phyloP scores from a whole-genome alignment of 2,113 vertebrate genomes.

The Ramphastos sulfuratus region DNA sequence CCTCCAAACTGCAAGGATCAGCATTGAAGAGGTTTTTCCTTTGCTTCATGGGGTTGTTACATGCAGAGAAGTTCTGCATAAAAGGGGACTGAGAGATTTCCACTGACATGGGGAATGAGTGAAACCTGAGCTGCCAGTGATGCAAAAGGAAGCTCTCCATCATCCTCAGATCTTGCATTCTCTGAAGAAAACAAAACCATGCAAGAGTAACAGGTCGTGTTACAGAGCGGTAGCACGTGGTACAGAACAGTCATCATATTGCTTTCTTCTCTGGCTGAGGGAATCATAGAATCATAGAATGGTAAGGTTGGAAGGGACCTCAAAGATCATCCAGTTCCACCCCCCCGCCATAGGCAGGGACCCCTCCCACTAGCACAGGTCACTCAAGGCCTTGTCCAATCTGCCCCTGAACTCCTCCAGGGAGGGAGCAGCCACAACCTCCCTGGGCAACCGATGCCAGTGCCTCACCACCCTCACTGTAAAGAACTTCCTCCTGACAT shows the following conservation, averaged over 20 bases:
- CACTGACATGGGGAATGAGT: background rate
- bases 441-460: too few relatives aligned
- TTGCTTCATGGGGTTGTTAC: background rate
- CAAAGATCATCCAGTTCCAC: too few relatives aligned
- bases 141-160: background rate
- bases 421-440: too few relatives aligned
- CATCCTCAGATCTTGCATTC: background rate
- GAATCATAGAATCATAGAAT: too few relatives aligned
- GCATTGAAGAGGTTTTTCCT: background rate
- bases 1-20: background rate
- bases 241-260: background rate
- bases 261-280: background rate
- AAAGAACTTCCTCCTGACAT: too few relatives aligned
- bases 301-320: too few relatives aligned
- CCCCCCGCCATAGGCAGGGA: too few relatives aligned
- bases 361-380: too few relatives aligned
- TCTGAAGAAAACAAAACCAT: background rate
- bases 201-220: background rate
- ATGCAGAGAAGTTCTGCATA: background rate
- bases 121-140: background rate
- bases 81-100: background rate
- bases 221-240: fast-evolving
- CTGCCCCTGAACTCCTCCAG: too few relatives aligned
- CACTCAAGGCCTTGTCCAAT: too few relatives aligned
- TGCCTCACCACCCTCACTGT: too few relatives aligned